Conservation (phyloP, 2,888 invertebrate genomes). For the Steromphala cineraria region DNA sequence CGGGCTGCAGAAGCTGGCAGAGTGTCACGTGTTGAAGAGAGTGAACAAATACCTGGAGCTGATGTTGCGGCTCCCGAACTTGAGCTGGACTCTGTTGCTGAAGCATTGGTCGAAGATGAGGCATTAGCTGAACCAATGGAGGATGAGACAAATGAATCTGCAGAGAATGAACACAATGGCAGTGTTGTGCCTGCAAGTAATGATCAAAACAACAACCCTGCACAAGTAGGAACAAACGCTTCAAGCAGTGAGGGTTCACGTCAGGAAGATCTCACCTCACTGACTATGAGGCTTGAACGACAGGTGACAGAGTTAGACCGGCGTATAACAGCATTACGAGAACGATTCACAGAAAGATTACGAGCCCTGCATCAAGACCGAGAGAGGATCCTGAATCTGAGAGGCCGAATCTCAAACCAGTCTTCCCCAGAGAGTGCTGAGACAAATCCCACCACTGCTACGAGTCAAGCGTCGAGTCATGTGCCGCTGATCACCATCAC, state of each 20-base stretch:
- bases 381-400: constrained; percentile 37
- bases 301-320: constrained; percentile 61
- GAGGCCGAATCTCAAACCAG: constrained; percentile 36
- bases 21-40: not conserved
- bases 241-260: not conserved
- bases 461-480: not conserved
- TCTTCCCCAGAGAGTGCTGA: not conserved
- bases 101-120: not conserved
- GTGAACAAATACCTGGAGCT: not conserved
- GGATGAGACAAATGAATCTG: not conserved
- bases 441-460: not conserved
- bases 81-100: not conserved
- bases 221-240: not conserved
- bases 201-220: constrained; percentile 1
- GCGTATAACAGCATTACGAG: constrained; percentile 55
- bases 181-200: not conserved
- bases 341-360: constrained; percentile 56
- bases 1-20: not conserved
- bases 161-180: not conserved
- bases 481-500: constrained; percentile 32
- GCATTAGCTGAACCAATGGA: not conserved
- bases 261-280: not conserved
- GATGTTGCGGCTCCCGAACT: not conserved
- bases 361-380: constrained; percentile 49
- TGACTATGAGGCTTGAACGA: constrained; percentile 17